phyloP scores from a whole-genome alignment of 2,888 invertebrate genomes.

The Campoletis raptor region DNA sequence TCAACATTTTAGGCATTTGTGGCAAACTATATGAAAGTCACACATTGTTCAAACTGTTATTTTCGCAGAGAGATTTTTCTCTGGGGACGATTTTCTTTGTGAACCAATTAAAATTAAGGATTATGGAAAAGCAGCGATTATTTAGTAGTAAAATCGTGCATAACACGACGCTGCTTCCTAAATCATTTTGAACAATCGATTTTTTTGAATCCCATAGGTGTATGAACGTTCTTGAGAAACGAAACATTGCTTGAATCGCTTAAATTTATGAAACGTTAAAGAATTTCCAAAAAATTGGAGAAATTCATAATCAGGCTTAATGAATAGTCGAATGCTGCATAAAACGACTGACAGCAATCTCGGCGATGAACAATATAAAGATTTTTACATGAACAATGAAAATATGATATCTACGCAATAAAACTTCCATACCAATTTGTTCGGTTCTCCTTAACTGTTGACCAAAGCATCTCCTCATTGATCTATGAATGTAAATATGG shows the following conservation, averaged over 20 bases:
- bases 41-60: not conserved
- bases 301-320: constrained; percentile 5
- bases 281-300: not conserved
- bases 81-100: not conserved
- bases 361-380: constrained; percentile 4
- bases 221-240: not conserved
- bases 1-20: not conserved
- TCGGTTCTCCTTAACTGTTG: not conserved
- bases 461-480: not conserved
- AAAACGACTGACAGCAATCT: not conserved
- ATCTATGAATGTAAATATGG: not conserved
- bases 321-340: not conserved
- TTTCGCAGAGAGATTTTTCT: not conserved
- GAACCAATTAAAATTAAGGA: not conserved
- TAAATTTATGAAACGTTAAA: not conserved
- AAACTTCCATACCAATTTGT: not conserved
- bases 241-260: not conserved
- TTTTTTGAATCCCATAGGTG: not conserved
- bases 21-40: not conserved
- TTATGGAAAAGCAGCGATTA: not conserved
- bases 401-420: not conserved
- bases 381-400: constrained; percentile 10
- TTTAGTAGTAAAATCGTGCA: not conserved
- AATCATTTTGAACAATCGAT: not conserved
- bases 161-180: too few species aligned